Evolutionary conservation across 2,113 vertebrate genomes (phyloP), one percentile per base, ranked within the genome.

Genomic region (Dasypus novemcinctus): DNA sequence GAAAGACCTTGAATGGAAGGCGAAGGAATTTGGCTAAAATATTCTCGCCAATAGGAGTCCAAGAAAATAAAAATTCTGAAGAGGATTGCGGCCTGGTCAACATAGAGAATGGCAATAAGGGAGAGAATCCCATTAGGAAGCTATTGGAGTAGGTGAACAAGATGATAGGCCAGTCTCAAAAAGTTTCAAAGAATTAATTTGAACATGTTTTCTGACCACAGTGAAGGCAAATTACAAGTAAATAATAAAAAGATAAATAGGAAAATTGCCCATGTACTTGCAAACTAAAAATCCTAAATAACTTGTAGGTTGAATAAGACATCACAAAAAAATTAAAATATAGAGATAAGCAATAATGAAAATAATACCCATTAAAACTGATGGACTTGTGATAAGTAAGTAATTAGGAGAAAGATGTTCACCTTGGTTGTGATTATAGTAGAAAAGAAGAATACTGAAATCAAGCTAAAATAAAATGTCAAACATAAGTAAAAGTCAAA

Each of bases 101-200:
- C 29, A 31, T 0, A 0, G 41, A 63, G 41, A 41, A 27, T 2
- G 8, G 36, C 36, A 8, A 0, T 6, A 27, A 36, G 57, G 2
- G 20, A 46, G 6, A 29, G 2, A 2, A 29, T 33, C 29, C 38
- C 29, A 2, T 3, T 13, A 1, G 46, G 80, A 90, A n/a, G 23
- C 75, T 20, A 2, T 15, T 2, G 18, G 8, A 20, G 66, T 7
- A 1, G 23, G 7, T 1, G 36, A 15, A 2, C 49, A 41, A 76
- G 57, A 2, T 31, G n/a, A 21, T 21, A 49, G 49, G 38, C 25
- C 59, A 64, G 43, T 36, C 31, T 52, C 72, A 46, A 63, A 49
- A 71, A 33, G 57, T n/a, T 71, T 43, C 38, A 29, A n/a, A 36
- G 36, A 81, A 46, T 46, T 46, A 81, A 9, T 9, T 49, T 49